These are phyloP conservation scores for Ophion ventricosus DNA, from an alignment of 2,888 invertebrate genomes.

Conservation along the genomic window DNA sequence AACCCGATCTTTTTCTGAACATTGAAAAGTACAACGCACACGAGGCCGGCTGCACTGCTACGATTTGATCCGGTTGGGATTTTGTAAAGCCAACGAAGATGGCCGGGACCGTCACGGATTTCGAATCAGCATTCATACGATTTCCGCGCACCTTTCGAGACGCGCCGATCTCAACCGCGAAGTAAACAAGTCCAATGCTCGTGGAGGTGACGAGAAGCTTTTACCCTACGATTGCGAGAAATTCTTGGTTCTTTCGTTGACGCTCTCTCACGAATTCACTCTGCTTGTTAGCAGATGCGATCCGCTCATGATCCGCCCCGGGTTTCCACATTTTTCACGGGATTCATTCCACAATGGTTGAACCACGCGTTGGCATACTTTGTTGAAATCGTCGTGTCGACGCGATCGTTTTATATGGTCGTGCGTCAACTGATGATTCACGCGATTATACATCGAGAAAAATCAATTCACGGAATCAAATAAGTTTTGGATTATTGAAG, in stretches of 20 bases:
- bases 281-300: constrained; percentile 78
- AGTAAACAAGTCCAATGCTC: constrained; percentile 68
- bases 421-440: not conserved
- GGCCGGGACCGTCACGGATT: constrained; percentile 81
- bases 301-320: constrained; percentile 78
- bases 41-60: constrained; percentile 32
- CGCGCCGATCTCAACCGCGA: constrained; percentile 74
- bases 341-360: constrained; percentile 61
- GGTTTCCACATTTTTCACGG: constrained; percentile 76
- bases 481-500: not conserved
- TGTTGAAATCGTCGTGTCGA: not conserved
- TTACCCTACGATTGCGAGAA: constrained; percentile 33
- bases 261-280: constrained; percentile 71
- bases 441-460: not conserved
- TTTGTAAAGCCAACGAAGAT: constrained; percentile 73
- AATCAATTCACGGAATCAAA: not conserved
- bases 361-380: constrained; percentile 38
- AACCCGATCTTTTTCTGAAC: not conserved
- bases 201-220: not conserved
- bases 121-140: constrained; percentile 79
- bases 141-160: constrained; percentile 81
- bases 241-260: constrained; percentile 51
- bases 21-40: constrained; percentile 35
- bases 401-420: not conserved
- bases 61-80: constrained; percentile 78